A percentile compares a stretch with the other conserved stretches of the same genome.
Evolutionary conservation across 2,888 invertebrate species (phyloP).

Genomic region (Carterocephalus palaemon): DNA sequence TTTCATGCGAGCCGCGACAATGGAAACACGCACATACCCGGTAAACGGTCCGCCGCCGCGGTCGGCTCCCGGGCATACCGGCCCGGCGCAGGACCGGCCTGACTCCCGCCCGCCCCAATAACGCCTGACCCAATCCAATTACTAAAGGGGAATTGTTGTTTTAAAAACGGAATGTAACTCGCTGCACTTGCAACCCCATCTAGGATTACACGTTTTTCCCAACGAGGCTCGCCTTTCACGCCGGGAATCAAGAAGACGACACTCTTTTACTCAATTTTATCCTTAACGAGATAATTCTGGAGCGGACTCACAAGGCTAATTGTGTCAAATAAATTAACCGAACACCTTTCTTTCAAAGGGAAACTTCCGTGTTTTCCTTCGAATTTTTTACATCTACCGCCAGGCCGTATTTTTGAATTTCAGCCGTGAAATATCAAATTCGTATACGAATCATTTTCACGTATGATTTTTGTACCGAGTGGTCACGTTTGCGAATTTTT

Average conservation of each 20-base stretch:
- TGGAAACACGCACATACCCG: conserved; percentile 7
- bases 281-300: conserved; percentile 10
- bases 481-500: too few relatives aligned
- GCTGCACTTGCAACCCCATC: conserved; percentile 27
- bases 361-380: too few relatives aligned
- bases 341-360: too few relatives aligned
- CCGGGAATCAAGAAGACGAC: conserved; percentile 19
- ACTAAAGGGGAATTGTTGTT: conserved; percentile 45
- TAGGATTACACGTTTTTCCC: conserved; percentile 26
- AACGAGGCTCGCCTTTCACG: conserved; percentile 3
- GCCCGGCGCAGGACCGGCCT: conserved; percentile 14
- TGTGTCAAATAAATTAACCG: too few relatives aligned
- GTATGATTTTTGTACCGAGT: too few relatives aligned
- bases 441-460: too few relatives aligned
- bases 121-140: conserved; percentile 55
- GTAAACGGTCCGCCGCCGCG: conserved; percentile 27
- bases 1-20: neutral
- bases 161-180: conserved; percentile 35
- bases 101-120: conserved; percentile 39
- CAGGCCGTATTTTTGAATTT: too few relatives aligned
- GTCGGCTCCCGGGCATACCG: neutral
- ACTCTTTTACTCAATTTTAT: conserved; percentile 11
- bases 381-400: too few relatives aligned
- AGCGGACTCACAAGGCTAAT: neutral
- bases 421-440: too few relatives aligned